Base-by-base conservation (phyloP, 2,113 vertebrate species). In the Otis tarda region DNA sequence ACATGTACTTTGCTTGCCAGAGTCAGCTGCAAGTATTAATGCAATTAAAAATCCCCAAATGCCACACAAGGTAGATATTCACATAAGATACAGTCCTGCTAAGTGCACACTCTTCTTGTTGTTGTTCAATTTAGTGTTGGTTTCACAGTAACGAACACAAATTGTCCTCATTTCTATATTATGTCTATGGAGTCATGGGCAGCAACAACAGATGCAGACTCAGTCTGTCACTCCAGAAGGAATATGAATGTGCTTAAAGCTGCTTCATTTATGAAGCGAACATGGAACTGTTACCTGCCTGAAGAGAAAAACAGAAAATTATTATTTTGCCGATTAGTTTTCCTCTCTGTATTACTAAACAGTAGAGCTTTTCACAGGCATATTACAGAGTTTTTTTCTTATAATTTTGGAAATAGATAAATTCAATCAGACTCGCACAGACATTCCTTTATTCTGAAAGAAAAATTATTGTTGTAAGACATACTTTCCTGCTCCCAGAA, bases 261-360 rank as follows among this genome's bases (percentile, higher is more conserved):
- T 97, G 97, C 98, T 98, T 98, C 98, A 98, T 98, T 98, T 98
- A 98, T 98, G 98, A 98, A 98, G 98, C 98, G 84, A 98, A 98
- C 97, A 98, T 98, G 96, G 97, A 96, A 98, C 98, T 98, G 98
- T 98, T 98, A 98, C 98, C 98, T 97, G 93, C 97, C 97, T 98
- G 93, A 94, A 83, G 57, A 83, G 70, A 78, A 93, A 87, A 93
- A 69, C 41, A 41, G 53, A 84, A 84, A 94, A 90, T 63, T 56
- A 52, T 50, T 47, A 94, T 87, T 91, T 89, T 83, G 37, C 35
- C 82, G 30, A 45, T 68, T 80, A 52, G 14, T n/a, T 45, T 80
- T 35, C 21, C 37, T 90, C 50, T 64, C 56, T 27, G 14, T 64
- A n/a, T 63, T 63, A n/a, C 52, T 89, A 60, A 52, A 61, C 13